A percentile compares a stretch with the other conserved stretches of the same genome.
Evolutionary conservation across 2,797 vertebrate genomes (phyloP).

Genomic region (Ptychadena robeensis): DNA sequence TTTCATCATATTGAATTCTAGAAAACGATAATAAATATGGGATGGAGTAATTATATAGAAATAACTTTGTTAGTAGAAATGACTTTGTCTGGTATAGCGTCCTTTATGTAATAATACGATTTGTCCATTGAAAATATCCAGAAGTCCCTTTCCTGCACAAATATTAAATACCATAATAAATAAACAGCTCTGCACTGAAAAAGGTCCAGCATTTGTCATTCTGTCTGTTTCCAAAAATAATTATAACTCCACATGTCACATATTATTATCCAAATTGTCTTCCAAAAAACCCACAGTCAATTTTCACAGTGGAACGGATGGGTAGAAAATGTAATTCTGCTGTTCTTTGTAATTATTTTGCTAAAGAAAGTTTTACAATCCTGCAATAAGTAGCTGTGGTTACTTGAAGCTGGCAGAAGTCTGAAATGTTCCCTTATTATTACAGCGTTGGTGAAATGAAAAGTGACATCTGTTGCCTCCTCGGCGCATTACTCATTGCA

Average conservation of each 20-base stretch:
- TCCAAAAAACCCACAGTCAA: slow-evolving; percentile 54
- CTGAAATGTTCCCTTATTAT: slow-evolving; percentile 60
- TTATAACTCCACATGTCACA: slow-evolving; percentile 59
- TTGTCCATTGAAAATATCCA: background rate
- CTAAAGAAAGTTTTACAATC: slow-evolving; percentile 60
- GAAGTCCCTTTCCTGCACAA: background rate
- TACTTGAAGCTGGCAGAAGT: slow-evolving; percentile 56
- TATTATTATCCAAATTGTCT: slow-evolving; percentile 58
- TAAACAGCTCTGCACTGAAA: slow-evolving; percentile 24
- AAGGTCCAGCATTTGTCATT: slow-evolving; percentile 36
- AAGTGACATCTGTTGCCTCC: slow-evolving; percentile 60
- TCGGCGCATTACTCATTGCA: slow-evolving; percentile 58
- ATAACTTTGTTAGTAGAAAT: background rate
- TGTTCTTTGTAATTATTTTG: slow-evolving; percentile 59
- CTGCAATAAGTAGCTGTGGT: slow-evolving; percentile 59
- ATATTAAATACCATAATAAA: slow-evolving; percentile 35
- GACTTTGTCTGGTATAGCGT: background rate
- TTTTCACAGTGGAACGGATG: slow-evolving; percentile 54
- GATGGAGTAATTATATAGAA: too few relatives aligned
- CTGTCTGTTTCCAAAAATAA: slow-evolving; percentile 55
- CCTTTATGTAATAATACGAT: background rate
- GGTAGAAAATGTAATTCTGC: slow-evolving; percentile 59
- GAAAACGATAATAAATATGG: background rate
- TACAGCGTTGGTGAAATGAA: slow-evolving; percentile 58
- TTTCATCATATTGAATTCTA: background rate